Percentiles rank a stretch among this genome's conserved stretches.
Evolutionary conservation across 2,888 invertebrate genomes (phyloP).

Genomic region (Heliconius ethilla): DNA sequence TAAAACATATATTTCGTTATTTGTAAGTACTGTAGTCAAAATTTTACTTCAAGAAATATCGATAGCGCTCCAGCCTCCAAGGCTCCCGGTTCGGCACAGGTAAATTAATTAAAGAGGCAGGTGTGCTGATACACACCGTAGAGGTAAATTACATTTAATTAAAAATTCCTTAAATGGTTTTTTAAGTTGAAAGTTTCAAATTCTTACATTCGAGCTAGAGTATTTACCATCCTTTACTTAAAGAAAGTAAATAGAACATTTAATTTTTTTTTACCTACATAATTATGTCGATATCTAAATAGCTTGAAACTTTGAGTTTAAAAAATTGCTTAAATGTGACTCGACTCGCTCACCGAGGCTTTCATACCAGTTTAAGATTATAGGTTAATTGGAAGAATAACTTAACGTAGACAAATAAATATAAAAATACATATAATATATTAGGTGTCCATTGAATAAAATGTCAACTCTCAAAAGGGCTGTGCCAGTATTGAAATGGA

Average conservation of each 20-base stretch:
- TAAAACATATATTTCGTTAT: neutral
- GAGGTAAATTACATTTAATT: constrained; percentile 42
- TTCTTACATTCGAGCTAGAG: neutral
- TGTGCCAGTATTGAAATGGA: constrained; percentile 24
- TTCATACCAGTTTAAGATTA: too few species aligned
- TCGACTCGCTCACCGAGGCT: too few species aligned
- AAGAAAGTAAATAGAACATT: neutral
- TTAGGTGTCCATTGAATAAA: constrained; percentile 70
- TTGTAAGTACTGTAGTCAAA: neutral
- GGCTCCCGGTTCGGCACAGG: constrained; percentile 65
- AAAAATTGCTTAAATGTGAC: too few species aligned
- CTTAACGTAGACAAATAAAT: neutral
- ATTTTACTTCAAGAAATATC: constrained; percentile 45
- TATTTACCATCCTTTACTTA: constrained; percentile 2
- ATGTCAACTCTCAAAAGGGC: constrained; percentile 54
- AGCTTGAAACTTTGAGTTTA: too few species aligned
- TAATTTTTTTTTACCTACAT: too few species aligned
- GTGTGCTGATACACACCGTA: constrained; percentile 37
- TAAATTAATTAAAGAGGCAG: constrained; percentile 61
- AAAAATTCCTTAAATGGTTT: constrained; percentile 39
- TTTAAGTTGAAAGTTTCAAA: constrained; percentile 1
- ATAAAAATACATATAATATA: constrained; percentile 27
- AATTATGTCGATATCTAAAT: too few species aligned
- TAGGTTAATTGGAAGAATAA: too few species aligned
- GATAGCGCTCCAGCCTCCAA: constrained; percentile 48